phyloP scores from a whole-genome alignment of 2,113 vertebrate genomes.

The Petroica traversi region DNA sequence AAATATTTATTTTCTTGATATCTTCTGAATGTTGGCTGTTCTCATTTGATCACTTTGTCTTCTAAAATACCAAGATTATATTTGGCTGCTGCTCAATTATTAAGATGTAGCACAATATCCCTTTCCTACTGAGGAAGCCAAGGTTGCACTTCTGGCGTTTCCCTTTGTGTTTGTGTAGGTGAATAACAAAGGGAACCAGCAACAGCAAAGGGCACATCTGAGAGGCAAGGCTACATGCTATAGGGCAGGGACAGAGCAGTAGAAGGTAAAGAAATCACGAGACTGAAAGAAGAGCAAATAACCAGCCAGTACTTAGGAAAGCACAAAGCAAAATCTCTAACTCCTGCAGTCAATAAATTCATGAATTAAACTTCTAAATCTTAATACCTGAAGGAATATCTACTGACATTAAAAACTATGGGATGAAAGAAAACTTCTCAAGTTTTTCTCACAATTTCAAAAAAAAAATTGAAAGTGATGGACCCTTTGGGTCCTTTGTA shows the following conservation, averaged over 20 bases:
- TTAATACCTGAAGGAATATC: background rate
- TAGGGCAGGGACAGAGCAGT: background rate
- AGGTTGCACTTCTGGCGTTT: background rate
- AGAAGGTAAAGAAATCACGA: background rate
- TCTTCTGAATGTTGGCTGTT: background rate
- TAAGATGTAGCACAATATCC: background rate
- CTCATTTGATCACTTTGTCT: background rate
- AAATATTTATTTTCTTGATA: background rate
- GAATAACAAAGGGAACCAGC: background rate
- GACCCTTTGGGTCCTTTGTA: background rate
- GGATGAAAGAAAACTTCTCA: background rate
- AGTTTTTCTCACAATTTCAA: background rate
- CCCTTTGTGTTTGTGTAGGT: background rate
- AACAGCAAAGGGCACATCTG: background rate
- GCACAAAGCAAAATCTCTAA: background rate
- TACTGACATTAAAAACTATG: background rate
- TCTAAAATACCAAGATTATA: background rate
- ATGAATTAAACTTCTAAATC: background rate
- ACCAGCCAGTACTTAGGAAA: background rate
- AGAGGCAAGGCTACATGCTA: fast-evolving
- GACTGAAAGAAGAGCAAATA: background rate
- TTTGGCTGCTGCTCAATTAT: background rate
- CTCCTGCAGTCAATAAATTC: background rate
- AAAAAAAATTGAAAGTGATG: background rate
- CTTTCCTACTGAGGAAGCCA: background rate